These are phyloP conservation scores for Orthosia cruda DNA, from an alignment of 2,888 invertebrate genomes.

Conservation along the genomic window DNA sequence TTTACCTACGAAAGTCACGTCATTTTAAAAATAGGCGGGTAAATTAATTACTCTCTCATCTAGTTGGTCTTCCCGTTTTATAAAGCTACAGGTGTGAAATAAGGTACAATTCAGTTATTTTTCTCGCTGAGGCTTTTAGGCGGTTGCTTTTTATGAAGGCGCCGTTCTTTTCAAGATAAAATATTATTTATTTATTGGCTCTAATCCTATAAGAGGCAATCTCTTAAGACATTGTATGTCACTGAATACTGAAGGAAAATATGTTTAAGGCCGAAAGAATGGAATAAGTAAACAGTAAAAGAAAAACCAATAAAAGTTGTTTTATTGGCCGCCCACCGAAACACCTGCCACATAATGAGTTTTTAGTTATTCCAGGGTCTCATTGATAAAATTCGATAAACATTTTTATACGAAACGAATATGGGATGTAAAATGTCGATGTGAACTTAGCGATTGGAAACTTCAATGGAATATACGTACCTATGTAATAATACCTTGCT, in stretches of 20 bases:
- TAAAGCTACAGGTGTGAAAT: constrained; percentile 63
- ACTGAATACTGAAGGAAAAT: constrained; percentile 64
- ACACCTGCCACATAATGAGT: constrained; percentile 87
- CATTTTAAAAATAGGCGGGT: constrained; percentile 55
- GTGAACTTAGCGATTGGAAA: neutral
- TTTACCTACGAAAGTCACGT: constrained; percentile 58
- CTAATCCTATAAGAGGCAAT: constrained; percentile 1
- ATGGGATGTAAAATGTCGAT: constrained; percentile 1
- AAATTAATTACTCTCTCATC: constrained; percentile 64
- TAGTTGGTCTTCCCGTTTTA: constrained; percentile 50
- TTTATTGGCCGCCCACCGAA: constrained; percentile 81
- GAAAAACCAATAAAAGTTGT: constrained; percentile 86
- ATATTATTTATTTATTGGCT: constrained; percentile 22
- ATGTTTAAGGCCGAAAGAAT: constrained; percentile 75
- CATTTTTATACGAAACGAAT: constrained; percentile 39
- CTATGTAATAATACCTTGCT: too few relatives aligned
- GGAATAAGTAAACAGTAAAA: constrained; percentile 82
- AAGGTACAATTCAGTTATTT: constrained; percentile 42
- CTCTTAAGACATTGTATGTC: constrained; percentile 39
- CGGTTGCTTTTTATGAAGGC: constrained; percentile 32
- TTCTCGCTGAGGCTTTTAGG: constrained; percentile 23
- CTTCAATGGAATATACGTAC: too few relatives aligned
- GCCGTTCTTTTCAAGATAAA: constrained; percentile 12
- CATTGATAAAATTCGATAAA: constrained; percentile 68
- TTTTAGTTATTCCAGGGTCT: constrained; percentile 77